Base-by-base conservation (phyloP, 2,888 invertebrate genomes). In the Eurytoma adleriae region DNA sequence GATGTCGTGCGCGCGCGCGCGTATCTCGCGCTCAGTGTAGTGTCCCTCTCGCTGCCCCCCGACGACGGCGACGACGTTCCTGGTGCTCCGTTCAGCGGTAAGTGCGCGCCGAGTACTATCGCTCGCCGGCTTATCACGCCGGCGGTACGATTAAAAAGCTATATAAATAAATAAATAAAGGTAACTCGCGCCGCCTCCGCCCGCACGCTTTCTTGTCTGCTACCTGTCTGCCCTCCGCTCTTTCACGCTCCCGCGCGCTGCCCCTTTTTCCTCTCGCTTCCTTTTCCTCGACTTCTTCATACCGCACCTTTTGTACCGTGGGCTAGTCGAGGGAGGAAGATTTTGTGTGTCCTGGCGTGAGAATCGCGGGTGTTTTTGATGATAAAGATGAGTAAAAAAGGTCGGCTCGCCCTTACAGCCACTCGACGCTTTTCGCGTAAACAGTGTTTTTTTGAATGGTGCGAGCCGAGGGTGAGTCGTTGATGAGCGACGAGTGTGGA, bases 11-110 rank as follows among this genome's bases (percentile, higher is more conserved):
- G 61, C 61, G 81, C 72, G 71, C 57, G 75, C 48, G 74, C 13
- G 70, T 74, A 78, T 78, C 76, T 59, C 78, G 78, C 61, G 24
- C 40, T 56, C 64, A 59, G 64, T 64, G 64, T 64, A 64, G 64
- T 80, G 77, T 79, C 83, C 83, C 80, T 83, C 83, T 85, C 82
- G 85, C 83, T 84, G 64, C 86, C 86, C 85, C 84, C 87, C 84
- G 88, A 86, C 87, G 86, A 86, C 84, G 88, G 85, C 87, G 86
- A 86, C 87, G 89, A 89, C 87, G 87, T 88, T 90, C 88, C 88
- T 89, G 88, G 40, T 40, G 85, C 86, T 86, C 86, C 85, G 87
- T 86, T 87, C 87, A 89, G 88, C 87, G 88, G 90, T 90, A 88
- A 89, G 90, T 88, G 13, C 30, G 12, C 18, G 18, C 14, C 40